Base-by-base conservation (phyloP, 2,888 invertebrate species). In the Acanthosoma haemorrhoidale region DNA sequence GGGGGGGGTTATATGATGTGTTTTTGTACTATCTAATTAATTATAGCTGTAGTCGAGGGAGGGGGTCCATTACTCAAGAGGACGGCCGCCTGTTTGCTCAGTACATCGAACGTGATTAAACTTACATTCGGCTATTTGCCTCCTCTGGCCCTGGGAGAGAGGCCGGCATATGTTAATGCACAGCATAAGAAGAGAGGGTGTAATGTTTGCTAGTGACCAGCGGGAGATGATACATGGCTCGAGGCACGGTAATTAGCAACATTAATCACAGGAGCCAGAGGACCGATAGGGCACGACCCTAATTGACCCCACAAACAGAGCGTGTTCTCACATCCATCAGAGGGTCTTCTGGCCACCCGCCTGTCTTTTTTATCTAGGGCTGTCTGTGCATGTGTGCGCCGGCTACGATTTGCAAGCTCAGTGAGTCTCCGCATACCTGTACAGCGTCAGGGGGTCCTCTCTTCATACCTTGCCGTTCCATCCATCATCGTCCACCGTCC, bases 251-350 rank as follows among this genome's bases (percentile, higher is more conserved):
- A 61, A 61, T 61, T 34, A 61, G 61, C 25, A 13, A 21, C 38
- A 61, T 61, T 36, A 61, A 61, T 61, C 61, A 61, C 34, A 11
- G n/a, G 51, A 8, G 51, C 13, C 34, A 18, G 9, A n/a, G 36
- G 21, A 21, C 36, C 61, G 61, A 61, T 61, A 61, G 61, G 36
- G 61, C 61, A 61, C 61, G 61, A 18, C 38, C 61, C 34, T 61
- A 61, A 61, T 61, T 36, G 61, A 61, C 61, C 61, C 36, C 34
- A 61, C 61, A 61, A 61, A 61, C 61, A 61, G 61, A 36, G 34
- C 21, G 61, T 36, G 34, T 61, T 36, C 21, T 21, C 34, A 36
- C 61, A 61, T 61, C 61, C 61, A 61, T 61, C 61, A 61, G 61
- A n/a, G n/a, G n/a, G n/a, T n/a, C n/a, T n/a, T 18, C 18, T 25